Evolutionary conservation across 2,797 vertebrate genomes (phyloP).

Genomic region (Sparidentex hasta): DNA sequence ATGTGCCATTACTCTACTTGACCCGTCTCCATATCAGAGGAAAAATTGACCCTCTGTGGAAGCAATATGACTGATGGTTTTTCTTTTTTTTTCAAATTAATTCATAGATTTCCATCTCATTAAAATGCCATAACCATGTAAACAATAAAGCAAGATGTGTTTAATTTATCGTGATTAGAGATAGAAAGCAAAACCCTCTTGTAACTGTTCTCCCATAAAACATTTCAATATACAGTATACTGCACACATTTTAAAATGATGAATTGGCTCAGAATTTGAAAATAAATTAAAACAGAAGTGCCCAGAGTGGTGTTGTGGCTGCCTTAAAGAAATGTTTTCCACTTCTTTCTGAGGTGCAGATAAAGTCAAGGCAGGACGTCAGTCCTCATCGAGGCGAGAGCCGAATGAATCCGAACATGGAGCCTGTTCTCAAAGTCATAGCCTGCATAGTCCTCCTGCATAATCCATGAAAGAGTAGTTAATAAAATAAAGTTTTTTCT

Average conservation of each 20-base stretch:
- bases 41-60: background rate
- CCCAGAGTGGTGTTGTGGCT: conserved; percentile 30
- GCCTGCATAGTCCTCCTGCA: conserved; percentile 94
- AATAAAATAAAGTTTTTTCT: background rate
- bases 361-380: conserved; percentile 89
- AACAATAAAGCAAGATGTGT: conserved; percentile 23
- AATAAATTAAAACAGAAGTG: conserved; percentile 37
- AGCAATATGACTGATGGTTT: conserved; percentile 20
- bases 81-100: conserved; percentile 2
- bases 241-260: conserved; percentile 42
- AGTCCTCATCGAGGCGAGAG: conserved; percentile 91
- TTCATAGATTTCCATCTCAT: conserved; percentile 5
- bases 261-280: conserved; percentile 42
- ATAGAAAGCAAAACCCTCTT: conserved; percentile 3
- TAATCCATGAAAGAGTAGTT: conserved; percentile 2
- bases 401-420: conserved; percentile 97
- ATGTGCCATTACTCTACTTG: conserved; percentile 46
- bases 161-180: conserved; percentile 1
- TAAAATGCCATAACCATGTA: conserved; percentile 25
- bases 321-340: conserved; percentile 34
- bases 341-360: conserved; percentile 11
- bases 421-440: conserved; percentile 99
- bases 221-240: conserved; percentile 6
- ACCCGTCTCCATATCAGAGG: conserved; percentile 6
- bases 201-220: conserved; percentile 36